These are phyloP conservation scores for Pterocles burchelli DNA, from an alignment of 2,113 vertebrate species.

Conservation along the genomic window DNA sequence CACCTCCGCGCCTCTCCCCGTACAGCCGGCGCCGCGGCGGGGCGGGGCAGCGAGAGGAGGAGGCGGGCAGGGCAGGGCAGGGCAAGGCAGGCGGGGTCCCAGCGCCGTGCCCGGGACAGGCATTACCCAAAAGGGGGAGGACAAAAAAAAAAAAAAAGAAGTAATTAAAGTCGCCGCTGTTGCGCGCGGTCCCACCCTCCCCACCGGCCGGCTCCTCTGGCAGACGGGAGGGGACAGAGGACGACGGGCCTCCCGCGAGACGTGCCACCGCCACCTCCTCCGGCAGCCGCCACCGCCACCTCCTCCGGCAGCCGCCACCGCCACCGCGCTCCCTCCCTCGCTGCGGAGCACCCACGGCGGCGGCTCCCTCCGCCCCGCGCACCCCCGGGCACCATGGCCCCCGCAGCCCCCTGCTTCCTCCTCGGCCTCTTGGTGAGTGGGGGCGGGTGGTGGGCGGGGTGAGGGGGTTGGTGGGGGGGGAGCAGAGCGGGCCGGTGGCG, in stretches of 20 bases:
- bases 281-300: not conserved
- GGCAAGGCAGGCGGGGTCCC: not conserved
- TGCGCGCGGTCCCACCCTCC: conserved; percentile 29
- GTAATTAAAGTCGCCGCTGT: conserved; percentile 42
- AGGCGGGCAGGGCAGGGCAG: not conserved
- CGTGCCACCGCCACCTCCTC: not conserved
- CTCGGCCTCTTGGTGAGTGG: conserved; percentile 73
- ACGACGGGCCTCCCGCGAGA: not conserved
- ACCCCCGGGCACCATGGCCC: conserved; percentile 53
- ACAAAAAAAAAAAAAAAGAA: not conserved
- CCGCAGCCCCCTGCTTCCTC: conserved; percentile 38
- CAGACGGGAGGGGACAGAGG: conserved; percentile 33
- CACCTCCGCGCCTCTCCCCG: too few relatives aligned
- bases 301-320: too few relatives aligned
- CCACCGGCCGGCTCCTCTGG: conserved; percentile 4
- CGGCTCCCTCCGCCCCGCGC: not conserved
- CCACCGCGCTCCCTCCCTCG: not conserved
- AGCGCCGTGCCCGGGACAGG: not conserved
- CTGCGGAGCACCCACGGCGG: not conserved
- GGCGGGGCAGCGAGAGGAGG: not conserved
- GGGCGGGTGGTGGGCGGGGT: not conserved
- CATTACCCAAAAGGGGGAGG: not conserved
- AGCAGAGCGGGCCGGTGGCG: not conserved
- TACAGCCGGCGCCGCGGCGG: not conserved
- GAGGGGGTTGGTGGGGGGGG: not conserved